Base-by-base conservation (phyloP, 2,797 vertebrate species). In the Notoglanidium macrostoma region DNA sequence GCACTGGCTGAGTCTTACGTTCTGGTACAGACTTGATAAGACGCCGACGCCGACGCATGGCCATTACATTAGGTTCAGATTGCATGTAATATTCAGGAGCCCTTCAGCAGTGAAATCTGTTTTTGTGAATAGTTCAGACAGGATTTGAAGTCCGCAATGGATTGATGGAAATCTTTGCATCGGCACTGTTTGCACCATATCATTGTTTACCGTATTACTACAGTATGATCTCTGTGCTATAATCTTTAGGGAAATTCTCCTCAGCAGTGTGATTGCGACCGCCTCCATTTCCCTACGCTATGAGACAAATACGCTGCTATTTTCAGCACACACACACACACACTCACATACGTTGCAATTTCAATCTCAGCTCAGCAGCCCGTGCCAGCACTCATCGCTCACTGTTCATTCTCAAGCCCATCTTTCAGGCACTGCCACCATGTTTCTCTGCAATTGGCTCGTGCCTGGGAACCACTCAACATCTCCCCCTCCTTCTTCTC, bases 261-360 rank as follows among this genome's bases (percentile, higher is more conserved):
- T 0, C 61, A 54, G 29, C 12, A 8, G 8, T 5, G 26, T 23
- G 70, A 74, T 74, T 87, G 67, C 54, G 67, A 32, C 85, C 21
- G 6, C 21, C n/a, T 74, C 59, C 29, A 29, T 63, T 59, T 29
- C 61, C 55, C 49, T n/a, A 4, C 6, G 49, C 68, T 59, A 3
- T 68, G 26, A 85, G 77, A 51, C 83, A 59, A 77, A 46, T 46
- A 29, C 10, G 32, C 65, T 29, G 46, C 86, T 67, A 35, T 72
- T 85, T 84, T 79, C 83, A 46, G n/a, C 55, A 86, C 77, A 44
- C 79, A 59, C 67, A 29, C 80, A 46, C 67, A 17, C 76, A 87
- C 89, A 84, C 91, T 19, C 79, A 87, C 74, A 90, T 88, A 90
- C 92, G 87, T 88, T 91, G 91, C 91, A 91, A 92, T 90, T 92